Evolutionary conservation across 2,888 invertebrate species (phyloP), one percentile per base, ranked within the genome.

Genomic region (Seira musarum): DNA sequence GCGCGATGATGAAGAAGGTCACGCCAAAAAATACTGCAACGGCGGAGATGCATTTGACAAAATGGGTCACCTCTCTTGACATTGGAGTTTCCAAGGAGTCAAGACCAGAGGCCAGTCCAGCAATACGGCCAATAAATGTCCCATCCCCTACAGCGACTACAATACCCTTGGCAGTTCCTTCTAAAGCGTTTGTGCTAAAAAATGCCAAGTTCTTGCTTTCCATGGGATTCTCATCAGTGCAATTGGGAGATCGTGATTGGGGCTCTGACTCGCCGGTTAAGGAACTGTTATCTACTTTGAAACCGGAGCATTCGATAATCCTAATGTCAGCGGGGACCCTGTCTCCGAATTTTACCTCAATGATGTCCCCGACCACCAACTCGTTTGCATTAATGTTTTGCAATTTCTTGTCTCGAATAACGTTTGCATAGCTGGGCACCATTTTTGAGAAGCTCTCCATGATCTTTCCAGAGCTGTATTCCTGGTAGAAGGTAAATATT

Each of bases 21-120:
- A 81, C 66, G 0, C 84, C 85, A n/a, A 80, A 79, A 21, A 81
- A 81, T 10, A 86, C 81, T 10, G 84, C 84, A 0, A 84, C 82
- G 0, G 67, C 71, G 0, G 84, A 83, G 49, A 86, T 85, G 13
- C 82, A 53, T 70, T 82, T 83, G 25, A 95, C 93, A 88, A 95
- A 95, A 87, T 93, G 92, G 24, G 90, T 90, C 81, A 95, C 93
- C 89, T 95, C 95, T 86, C 92, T 92, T 24, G 94, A 93, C 82
- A 95, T 93, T 1, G 95, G 95, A 0, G 95, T 94, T 88, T 93
- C 92, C 83, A 92, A 92, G 84, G 92, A 91, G 85, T 92, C 90
- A 65, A 94, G 88, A 2, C 92, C 92, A 0, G 93, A 92, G 0
- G 93, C 92, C 72, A 94, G 88, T 25, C 92, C 92, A 6, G 93